Base-by-base conservation (phyloP, 2,113 vertebrate genomes). In the Sturnira hondurensis region DNA sequence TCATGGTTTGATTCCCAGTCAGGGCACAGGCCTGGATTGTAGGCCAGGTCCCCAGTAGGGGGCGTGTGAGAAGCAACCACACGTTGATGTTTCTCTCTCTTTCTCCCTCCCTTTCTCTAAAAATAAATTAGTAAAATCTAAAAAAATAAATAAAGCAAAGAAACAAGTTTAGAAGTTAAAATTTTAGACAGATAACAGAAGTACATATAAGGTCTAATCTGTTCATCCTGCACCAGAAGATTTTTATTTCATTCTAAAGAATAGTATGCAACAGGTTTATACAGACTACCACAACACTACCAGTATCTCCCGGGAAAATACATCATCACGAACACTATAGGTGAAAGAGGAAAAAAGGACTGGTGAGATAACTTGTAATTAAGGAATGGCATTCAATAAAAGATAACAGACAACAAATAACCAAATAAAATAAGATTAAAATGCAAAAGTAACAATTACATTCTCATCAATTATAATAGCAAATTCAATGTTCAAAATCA, bases 401-500 rank as follows among this genome's bases (percentile, higher is more conserved):
- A 91, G 22, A 87, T 36, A 77, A n/a, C 13, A 86, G 33, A 68
- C 63, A 86, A 68, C 50, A 24, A 93, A 92, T 63, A 89, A 76
- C 13, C 56, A 95, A 86, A 88, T 63, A 45, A 91, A 90, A 47
- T 9, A 86, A 86, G 45, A 74, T 80, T 78, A 83, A 31, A 95
- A 80, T 50, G 10, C 33, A 95, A 96, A 96, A 93, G 33, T 26
- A 74, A 45, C 45, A 95, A 92, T 8, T 63, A 83, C 19, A 83
- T 76, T 90, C 17, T 41, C 45, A 85, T 16, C 4, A 0, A 88
- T 71, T 80, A 54, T 7, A 92, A 71, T 19, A 94, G n/a, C 7
- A 76, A 95, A 92, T 87, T 80, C 63, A 93, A 19, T 70, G 28
- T n/a, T 91, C 16, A 22, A 94, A 93, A 45, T 56, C 61, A 89